Conservation (phyloP, 1,140 invertebrate genomes). For the Caenorhabditis tropicalis region DNA sequence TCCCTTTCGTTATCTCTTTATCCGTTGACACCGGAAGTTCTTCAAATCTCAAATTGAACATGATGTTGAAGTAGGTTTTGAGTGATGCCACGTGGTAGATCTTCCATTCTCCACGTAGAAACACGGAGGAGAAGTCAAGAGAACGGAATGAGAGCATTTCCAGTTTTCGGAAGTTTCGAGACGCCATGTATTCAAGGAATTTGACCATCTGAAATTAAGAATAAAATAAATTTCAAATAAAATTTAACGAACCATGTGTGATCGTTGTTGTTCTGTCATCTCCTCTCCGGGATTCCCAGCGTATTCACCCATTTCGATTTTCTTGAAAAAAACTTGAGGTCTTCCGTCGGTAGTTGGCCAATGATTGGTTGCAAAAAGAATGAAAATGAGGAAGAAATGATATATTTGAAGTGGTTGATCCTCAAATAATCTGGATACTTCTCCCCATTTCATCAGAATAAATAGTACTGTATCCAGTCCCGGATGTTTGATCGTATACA, state of each 20-base stretch:
- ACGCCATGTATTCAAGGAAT: conserved; percentile 48
- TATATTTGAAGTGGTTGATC: not conserved
- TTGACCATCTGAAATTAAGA: not conserved
- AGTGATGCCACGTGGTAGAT: conserved; percentile 7
- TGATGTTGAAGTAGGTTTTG: conserved; percentile 47
- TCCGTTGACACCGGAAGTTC: conserved; percentile 36
- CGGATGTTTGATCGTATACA: not conserved
- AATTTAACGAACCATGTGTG: no score
- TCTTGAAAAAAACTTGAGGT: not conserved
- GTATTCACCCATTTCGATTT: not conserved
- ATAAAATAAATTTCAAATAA: no score
- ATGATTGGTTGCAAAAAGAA: not conserved
- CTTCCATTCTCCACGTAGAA: conserved; percentile 44
- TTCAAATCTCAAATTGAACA: conserved; percentile 48
- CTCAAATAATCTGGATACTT: not conserved
- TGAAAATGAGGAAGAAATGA: conserved; percentile 8
- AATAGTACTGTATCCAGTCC: not conserved
- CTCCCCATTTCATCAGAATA: not conserved
- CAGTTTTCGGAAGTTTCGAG: conserved; percentile 23
- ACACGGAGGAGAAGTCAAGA: conserved; percentile 12
- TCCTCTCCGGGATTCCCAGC: not conserved
- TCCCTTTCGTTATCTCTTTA: not conserved
- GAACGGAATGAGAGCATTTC: not conserved
- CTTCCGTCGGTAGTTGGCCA: not conserved
- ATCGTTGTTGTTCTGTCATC: not conserved